Base-by-base conservation (phyloP, 2,888 invertebrate species). In the Orthosia gracilis region DNA sequence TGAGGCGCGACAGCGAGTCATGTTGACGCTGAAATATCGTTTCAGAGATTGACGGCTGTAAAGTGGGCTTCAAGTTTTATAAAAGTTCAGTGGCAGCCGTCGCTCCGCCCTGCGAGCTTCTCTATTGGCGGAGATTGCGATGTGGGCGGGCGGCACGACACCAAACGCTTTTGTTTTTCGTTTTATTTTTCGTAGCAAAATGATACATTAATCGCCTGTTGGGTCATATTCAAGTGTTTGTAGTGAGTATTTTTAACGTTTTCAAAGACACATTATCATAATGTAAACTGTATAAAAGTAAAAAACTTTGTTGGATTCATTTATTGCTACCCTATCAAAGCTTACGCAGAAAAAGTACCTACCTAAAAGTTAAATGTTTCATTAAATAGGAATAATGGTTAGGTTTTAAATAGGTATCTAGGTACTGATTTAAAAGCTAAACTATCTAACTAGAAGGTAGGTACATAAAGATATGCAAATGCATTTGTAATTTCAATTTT, bases 41-140 rank as follows among this genome's bases (percentile, higher is more conserved):
- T 93, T 91, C 92, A 91, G 87, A 89, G 92, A 94, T 94, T 95
- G 93, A 94, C 91, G 91, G 85, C 88, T 89, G 92, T 85, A 89
- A 91, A 90, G 88, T 88, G 87, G 88, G 89, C 88, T 90, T 91
- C 92, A 91, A 90, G 90, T 92, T 91, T 92, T 89, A 40, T 40
- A 91, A 93, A 91, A 88, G 83, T 84, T 85, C 84, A 76, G 84
- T 76, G 82, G 73, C 70, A 67, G 77, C 55, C 75, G 49, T 87
- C 78, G 93, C 95, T 84, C 95, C 95, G 94, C 96, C 95, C 93
- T 83, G 73, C 18, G 54, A 61, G 78, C 52, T 45, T 55, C 73
- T 75, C 89, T 62, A 95, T 96, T 96, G 96, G 96, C 77, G 72
- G 82, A 73, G 61, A 57, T 45, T 21, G 61, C 63, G 50, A 71